Conservation (phyloP, 2,888 invertebrate species). For the Drosophila meridionalis region DNA sequence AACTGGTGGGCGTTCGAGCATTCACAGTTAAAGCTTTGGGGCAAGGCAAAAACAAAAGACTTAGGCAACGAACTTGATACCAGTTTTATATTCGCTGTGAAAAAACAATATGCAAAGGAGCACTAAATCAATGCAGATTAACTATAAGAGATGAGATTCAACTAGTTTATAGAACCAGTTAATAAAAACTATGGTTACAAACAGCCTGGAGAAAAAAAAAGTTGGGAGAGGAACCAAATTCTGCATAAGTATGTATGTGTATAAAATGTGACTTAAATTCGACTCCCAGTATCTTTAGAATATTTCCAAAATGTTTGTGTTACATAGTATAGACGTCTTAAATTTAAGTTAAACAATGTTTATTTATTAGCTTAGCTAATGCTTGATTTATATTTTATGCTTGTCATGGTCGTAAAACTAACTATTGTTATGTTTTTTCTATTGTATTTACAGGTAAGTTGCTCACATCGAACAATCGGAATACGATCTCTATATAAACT, state of each 20-base stretch:
- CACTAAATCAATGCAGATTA: constrained; percentile 22
- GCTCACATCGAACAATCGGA: constrained; percentile 18
- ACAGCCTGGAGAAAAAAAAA: background rate
- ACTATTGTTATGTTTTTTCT: constrained; percentile 38
- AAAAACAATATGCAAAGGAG: constrained; percentile 11
- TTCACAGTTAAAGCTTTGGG: constrained; percentile 48
- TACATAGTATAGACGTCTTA: background rate
- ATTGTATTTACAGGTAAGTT: constrained; percentile 52
- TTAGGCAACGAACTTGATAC: constrained; percentile 52
- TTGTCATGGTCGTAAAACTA: constrained; percentile 39
- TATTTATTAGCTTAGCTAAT: background rate
- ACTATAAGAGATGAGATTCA: background rate
- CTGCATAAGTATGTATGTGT: background rate
- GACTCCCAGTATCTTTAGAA: background rate
- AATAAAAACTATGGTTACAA: background rate
- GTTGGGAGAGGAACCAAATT: background rate
- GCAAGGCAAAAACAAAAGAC: constrained; percentile 53
- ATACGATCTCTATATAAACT: constrained; percentile 14
- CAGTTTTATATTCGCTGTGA: constrained; percentile 1
- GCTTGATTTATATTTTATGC: constrained; percentile 8
- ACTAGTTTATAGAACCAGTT: constrained; percentile 11
- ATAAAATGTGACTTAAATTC: background rate
- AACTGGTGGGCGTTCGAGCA: constrained; percentile 44
- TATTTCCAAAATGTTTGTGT: background rate
- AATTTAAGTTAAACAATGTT: background rate